A percentile compares a stretch with the other conserved stretches of the same genome.
phyloP scores from a whole-genome alignment of 2,888 invertebrate genomes.

The Aphrophora alni region DNA sequence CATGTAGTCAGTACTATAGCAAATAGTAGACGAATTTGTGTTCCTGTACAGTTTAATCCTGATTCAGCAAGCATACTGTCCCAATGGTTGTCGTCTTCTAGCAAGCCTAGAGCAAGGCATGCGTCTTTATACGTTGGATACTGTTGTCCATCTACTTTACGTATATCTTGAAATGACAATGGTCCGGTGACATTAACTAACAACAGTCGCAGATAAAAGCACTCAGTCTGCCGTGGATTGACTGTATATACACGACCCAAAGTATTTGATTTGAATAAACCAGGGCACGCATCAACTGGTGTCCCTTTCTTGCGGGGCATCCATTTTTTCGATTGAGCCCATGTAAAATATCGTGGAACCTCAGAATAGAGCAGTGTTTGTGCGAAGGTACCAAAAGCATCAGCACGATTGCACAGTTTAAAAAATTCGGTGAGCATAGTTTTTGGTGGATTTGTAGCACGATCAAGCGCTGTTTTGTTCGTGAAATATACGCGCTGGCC shows the following conservation, averaged over 20 bases:
- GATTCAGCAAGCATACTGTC: slow-evolving; percentile 48
- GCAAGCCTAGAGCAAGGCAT: slow-evolving; percentile 52
- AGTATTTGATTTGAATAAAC: slow-evolving; percentile 26
- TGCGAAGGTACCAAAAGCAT: slow-evolving; percentile 39
- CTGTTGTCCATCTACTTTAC: slow-evolving; percentile 53
- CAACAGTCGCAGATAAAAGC: slow-evolving; percentile 49
- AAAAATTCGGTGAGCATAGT: slow-evolving; percentile 49
- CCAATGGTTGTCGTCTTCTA: slow-evolving; percentile 53
- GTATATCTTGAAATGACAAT: slow-evolving; percentile 51
- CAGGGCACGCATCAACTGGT: neutral
- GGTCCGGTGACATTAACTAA: slow-evolving; percentile 49
- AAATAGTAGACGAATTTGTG: slow-evolving; percentile 47
- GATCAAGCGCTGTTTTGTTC: no score
- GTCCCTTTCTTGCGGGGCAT: no score
- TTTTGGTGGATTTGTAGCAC: slow-evolving; percentile 25
- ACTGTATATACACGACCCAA: slow-evolving; percentile 51
- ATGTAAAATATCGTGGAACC: slow-evolving; percentile 46
- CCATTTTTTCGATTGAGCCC: slow-evolving; percentile 31
- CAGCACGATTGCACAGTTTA: slow-evolving; percentile 41
- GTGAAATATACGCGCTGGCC: no score
- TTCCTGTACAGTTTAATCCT: slow-evolving; percentile 36
- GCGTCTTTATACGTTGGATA: slow-evolving; percentile 56
- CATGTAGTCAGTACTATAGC: slow-evolving; percentile 49
- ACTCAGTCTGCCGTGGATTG: slow-evolving; percentile 48
- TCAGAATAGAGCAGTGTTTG: slow-evolving; percentile 45